Base-by-base conservation (phyloP, 2,888 invertebrate species). In the Xestia sexstrigata region DNA sequence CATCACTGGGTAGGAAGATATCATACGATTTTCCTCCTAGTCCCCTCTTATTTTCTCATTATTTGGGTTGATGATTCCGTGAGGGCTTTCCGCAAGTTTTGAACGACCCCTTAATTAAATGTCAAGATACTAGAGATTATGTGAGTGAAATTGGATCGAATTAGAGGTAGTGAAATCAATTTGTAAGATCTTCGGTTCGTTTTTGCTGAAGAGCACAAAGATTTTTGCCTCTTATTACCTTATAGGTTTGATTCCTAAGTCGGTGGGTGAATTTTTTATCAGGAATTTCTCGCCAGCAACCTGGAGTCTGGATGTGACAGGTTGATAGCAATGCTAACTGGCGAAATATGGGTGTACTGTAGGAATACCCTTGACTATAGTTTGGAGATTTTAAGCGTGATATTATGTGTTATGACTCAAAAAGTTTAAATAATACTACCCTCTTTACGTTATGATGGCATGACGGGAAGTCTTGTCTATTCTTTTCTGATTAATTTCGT, bases 1-100 rank as follows among this genome's bases (percentile, higher is more conserved):
- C 39, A 83, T 80, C 83, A 83, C 52, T 60, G 13, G 49, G 11
- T 42, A n/a, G 9, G 17, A 35, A 13, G 70, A 70, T 79, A 79
- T 76, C 35, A 70, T 65, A 70, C 13, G 58, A 70, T 86, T 79
- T 87, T 85, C 76, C 77, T 78, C 26, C 35, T 58, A 30, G 35
- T 2, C 13, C 42, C n/a, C 71, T 65, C 70, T 69, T 71, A 80
- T 79, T 70, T 83, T 83, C 75, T 70, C 81, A 86, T 81, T 84
- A 81, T 87, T 70, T 77, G 83, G 78, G 26, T 69, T 76, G 74
- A 83, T 86, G 83, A 78, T 74, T 83, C 42, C 35, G 35, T 52
- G 30, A 76, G 76, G 42, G 45, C 35, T 17, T 70, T 62, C 26
- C 42, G 35, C 35, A 73, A 73, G 63, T 70, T 81, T 81, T 78